phyloP scores from a whole-genome alignment of 2,797 vertebrate genomes.

The Selene dorsalis region DNA sequence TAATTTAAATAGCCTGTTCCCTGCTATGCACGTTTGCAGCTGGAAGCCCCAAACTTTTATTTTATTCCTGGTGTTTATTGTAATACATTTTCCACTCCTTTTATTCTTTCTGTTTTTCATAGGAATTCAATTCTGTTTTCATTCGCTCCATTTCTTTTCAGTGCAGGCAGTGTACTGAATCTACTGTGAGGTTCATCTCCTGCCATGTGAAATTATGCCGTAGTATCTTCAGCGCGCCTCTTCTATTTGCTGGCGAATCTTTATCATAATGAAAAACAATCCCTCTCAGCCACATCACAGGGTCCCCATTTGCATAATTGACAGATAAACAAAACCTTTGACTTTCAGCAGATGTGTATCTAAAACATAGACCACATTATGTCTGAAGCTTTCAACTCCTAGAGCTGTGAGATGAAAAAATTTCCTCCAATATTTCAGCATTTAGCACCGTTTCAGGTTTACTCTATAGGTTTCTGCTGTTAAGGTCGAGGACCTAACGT shows the following conservation, averaged over 20 bases:
- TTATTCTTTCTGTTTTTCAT: slow-evolving; percentile 69
- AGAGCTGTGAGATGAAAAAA: slow-evolving; percentile 14
- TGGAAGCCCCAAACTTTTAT: slow-evolving; percentile 55
- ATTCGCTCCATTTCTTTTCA: slow-evolving; percentile 73
- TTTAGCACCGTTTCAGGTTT: slow-evolving; percentile 14
- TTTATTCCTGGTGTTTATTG: slow-evolving; percentile 55
- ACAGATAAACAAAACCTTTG: slow-evolving; percentile 51
- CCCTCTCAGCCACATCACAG: slow-evolving; percentile 8
- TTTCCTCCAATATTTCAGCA: background rate
- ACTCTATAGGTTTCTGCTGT: background rate
- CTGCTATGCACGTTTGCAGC: slow-evolving; percentile 65
- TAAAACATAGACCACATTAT: slow-evolving; percentile 2
- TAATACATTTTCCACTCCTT: slow-evolving; percentile 64
- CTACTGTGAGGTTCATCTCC: slow-evolving; percentile 62
- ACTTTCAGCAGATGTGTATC: slow-evolving; percentile 16
- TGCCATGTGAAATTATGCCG: slow-evolving; percentile 63
- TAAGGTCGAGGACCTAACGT: slow-evolving; percentile 5
- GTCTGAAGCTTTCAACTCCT: slow-evolving; percentile 19
- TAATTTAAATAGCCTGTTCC: slow-evolving; percentile 70
- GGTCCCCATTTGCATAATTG: slow-evolving; percentile 45
- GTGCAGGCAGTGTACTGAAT: slow-evolving; percentile 50
- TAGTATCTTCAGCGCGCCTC: slow-evolving; percentile 44
- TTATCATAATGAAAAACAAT: slow-evolving; percentile 54
- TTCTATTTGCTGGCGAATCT: slow-evolving; percentile 53
- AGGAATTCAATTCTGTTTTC: slow-evolving; percentile 76